Percentiles rank a stretch among this genome's conserved stretches.
Evolutionary conservation across 2,113 vertebrate genomes (phyloP).

Genomic region (Hymenochirus boettgeri): DNA sequence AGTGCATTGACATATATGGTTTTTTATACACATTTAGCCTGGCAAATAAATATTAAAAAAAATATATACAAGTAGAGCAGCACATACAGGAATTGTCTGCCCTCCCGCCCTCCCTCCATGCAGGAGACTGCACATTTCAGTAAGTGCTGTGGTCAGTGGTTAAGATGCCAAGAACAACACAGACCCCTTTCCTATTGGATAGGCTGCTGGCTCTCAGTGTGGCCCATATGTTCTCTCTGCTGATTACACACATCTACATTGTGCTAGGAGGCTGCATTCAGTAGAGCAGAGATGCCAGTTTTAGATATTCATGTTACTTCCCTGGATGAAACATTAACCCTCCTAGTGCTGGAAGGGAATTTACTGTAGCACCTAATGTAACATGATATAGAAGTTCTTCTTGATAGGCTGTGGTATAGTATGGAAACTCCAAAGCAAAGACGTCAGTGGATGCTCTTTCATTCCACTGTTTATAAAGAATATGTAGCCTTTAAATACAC

Average conservation of each 20-base stretch:
- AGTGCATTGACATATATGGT: no score
- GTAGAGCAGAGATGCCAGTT: slow-evolving; percentile 27
- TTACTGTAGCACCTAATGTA: no score
- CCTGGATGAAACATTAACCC: slow-evolving; percentile 15
- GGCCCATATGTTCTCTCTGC: slow-evolving; percentile 27
- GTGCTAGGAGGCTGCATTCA: slow-evolving; percentile 13
- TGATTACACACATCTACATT: slow-evolving; percentile 35
- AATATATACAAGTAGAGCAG: neutral
- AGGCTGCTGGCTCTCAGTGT: slow-evolving; percentile 24
- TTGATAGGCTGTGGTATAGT: no score
- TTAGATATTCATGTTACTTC: slow-evolving; percentile 13
- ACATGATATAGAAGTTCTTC: no score
- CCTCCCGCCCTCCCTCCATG: slow-evolving; percentile 3
- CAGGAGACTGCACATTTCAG: slow-evolving; percentile 5
- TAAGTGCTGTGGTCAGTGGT: slow-evolving; percentile 25
- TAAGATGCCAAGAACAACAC: slow-evolving; percentile 35
- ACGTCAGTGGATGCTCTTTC: no score
- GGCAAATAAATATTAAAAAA: no score
- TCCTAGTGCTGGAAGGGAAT: neutral
- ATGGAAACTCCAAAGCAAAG: no score
- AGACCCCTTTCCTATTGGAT: slow-evolving; percentile 19
- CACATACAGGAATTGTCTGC: neutral
- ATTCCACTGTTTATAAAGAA: no score
- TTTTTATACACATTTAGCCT: no score
- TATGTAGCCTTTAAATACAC: no score